phyloP scores from a whole-genome alignment of 2,888 invertebrate genomes.

The Heteromyza rotundicornis region DNA sequence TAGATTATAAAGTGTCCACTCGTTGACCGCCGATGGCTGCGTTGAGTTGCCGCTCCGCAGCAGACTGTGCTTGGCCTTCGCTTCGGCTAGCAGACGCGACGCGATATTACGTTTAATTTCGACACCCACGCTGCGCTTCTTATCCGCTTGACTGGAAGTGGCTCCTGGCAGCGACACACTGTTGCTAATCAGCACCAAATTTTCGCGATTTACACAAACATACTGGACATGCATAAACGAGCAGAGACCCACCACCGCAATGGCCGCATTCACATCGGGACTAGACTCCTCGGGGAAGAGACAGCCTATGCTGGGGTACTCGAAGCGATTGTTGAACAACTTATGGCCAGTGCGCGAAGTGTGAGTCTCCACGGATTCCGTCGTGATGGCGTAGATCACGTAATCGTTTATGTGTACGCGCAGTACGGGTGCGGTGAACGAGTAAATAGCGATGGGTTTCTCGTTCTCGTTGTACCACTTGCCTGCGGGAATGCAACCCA shows the following conservation, averaged over 20 bases:
- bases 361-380: conserved; percentile 78
- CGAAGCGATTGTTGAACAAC: conserved; percentile 64
- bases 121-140: conserved; percentile 34
- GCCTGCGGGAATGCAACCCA: conserved; percentile 39
- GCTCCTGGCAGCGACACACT: conserved; percentile 42
- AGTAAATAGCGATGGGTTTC: conserved; percentile 71
- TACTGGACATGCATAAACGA: conserved; percentile 59
- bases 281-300: conserved; percentile 58
- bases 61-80: conserved; percentile 53
- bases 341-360: conserved; percentile 72
- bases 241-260: conserved; percentile 58
- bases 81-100: conserved; percentile 50
- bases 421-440: conserved; percentile 74
- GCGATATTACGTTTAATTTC: conserved; percentile 52
- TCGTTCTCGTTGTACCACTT: conserved; percentile 63
- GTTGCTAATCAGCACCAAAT: conserved; percentile 56
- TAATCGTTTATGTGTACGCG: conserved; percentile 72
- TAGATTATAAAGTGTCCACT: conserved; percentile 78
- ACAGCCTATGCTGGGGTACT: conserved; percentile 57
- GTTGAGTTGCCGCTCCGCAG: conserved; percentile 41
- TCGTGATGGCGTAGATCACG: conserved; percentile 76
- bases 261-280: conserved; percentile 57
- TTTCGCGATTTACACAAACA: conserved; percentile 54
- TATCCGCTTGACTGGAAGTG: conserved; percentile 33
- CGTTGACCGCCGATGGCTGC: conserved; percentile 44